Evolutionary conservation across 2,888 invertebrate species (phyloP).

Genomic region (Drosophila putrida): DNA sequence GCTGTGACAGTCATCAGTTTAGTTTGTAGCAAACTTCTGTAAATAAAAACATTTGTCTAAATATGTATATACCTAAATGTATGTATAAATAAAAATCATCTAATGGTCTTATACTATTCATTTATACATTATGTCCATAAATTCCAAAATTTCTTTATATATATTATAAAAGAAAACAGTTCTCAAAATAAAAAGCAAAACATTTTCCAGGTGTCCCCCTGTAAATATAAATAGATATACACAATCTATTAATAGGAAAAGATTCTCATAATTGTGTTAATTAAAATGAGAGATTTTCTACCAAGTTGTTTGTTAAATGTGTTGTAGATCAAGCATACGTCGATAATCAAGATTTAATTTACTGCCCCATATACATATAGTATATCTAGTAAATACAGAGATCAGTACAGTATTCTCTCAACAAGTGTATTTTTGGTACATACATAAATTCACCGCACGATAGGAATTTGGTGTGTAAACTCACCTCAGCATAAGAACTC

Average conservation of each 20-base stretch:
- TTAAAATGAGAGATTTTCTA: neutral
- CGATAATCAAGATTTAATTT: neutral
- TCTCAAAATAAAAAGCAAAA: neutral
- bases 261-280: neutral
- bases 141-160: too few relatives aligned
- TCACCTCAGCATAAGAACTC: slow-evolving; percentile 6
- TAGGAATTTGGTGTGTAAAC: neutral
- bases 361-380: neutral
- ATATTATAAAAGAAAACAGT: too few relatives aligned
- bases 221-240: neutral
- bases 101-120: too few relatives aligned
- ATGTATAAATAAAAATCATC: slow-evolving; percentile 6
- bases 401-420: slow-evolving; percentile 4
- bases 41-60: slow-evolving; percentile 7
- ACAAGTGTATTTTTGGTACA: slow-evolving; percentile 9
- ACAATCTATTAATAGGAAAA: slow-evolving; percentile 6
- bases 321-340: neutral
- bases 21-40: slow-evolving; percentile 34
- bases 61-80: neutral
- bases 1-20: slow-evolving; percentile 61
- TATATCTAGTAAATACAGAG: neutral
- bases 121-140: too few relatives aligned
- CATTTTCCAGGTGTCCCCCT: neutral
- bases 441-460: neutral
- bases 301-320: neutral